Evolutionary conservation across 2,888 invertebrate genomes (phyloP).

Genomic region (Torymus auratus): DNA sequence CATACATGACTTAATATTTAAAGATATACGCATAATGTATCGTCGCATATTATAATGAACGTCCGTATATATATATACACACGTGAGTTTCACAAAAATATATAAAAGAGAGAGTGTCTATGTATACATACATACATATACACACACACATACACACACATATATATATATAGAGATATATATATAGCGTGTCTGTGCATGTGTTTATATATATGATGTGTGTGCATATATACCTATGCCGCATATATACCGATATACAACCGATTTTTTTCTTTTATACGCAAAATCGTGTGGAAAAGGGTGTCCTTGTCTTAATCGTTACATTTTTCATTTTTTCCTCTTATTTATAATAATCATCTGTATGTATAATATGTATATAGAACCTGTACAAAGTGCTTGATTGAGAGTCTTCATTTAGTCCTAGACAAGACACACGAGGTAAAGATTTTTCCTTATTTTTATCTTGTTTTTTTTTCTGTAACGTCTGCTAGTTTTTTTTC

Average conservation of each 20-base stretch:
- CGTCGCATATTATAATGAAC: slow-evolving; percentile 66
- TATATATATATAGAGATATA: slow-evolving; percentile 65
- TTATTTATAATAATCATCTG: slow-evolving; percentile 56
- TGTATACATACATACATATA: slow-evolving; percentile 66
- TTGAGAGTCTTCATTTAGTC: slow-evolving; percentile 71
- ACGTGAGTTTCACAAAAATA: slow-evolving; percentile 76
- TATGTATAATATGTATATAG: slow-evolving; percentile 65
- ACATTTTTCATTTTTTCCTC: slow-evolving; percentile 53
- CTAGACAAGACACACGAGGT: slow-evolving; percentile 76
- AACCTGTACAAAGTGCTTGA: slow-evolving; percentile 76
- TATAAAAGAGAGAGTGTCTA: slow-evolving; percentile 75
- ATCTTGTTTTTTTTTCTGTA: slow-evolving; percentile 50
- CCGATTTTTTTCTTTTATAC: slow-evolving; percentile 63
- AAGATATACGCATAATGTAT: slow-evolving; percentile 63
- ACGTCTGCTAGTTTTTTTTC: not conserved
- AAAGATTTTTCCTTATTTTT: slow-evolving; percentile 67
- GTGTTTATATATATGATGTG: slow-evolving; percentile 59
- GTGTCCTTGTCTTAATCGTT: slow-evolving; percentile 63
- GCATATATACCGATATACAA: slow-evolving; percentile 68
- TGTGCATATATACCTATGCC: slow-evolving; percentile 62
- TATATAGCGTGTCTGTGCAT: slow-evolving; percentile 61
- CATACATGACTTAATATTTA: slow-evolving; percentile 52
- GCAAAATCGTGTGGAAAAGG: slow-evolving; percentile 73
- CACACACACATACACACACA: slow-evolving; percentile 64
- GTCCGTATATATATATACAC: slow-evolving; percentile 74